Evolutionary conservation across 2,888 invertebrate species (phyloP).

Genomic region (Itoplectis maculator): DNA sequence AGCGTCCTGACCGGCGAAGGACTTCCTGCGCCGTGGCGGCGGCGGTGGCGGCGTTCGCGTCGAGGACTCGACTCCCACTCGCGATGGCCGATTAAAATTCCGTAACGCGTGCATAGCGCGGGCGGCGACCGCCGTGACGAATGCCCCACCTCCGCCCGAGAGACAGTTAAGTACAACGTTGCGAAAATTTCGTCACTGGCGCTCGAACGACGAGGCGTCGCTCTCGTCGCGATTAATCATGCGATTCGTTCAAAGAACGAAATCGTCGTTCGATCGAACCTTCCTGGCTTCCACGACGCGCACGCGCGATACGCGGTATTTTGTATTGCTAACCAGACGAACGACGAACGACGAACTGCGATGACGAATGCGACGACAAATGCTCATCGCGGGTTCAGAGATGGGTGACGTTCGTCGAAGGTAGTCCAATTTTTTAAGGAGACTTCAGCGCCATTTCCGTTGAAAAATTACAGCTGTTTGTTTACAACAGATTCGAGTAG

Average conservation of each 20-base stretch:
- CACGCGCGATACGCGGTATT: constrained; percentile 8
- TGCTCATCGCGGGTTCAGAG: constrained; percentile 5
- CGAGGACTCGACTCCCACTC: constrained; percentile 11
- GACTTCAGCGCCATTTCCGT: no score
- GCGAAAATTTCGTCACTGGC: constrained; percentile 18
- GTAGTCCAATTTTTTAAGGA: no score
- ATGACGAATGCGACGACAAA: background rate
- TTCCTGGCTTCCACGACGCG: background rate
- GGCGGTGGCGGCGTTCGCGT: no score
- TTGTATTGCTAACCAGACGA: background rate
- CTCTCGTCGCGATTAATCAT: constrained; percentile 6
- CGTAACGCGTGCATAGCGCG: background rate
- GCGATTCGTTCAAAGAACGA: constrained; percentile 7
- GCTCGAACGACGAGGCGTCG: background rate
- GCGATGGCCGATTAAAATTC: background rate
- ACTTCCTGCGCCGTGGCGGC: constrained; percentile 42
- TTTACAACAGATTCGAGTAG: no score
- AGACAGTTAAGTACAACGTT: constrained; percentile 5
- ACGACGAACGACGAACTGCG: background rate
- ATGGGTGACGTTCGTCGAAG: no score
- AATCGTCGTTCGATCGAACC: background rate
- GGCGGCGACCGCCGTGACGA: background rate
- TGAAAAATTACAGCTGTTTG: no score
- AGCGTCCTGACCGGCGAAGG: constrained; percentile 12
- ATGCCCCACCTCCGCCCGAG: no score